Base-by-base conservation (phyloP, 2,888 invertebrate species). In the Oxyscelio sp. region DNA sequence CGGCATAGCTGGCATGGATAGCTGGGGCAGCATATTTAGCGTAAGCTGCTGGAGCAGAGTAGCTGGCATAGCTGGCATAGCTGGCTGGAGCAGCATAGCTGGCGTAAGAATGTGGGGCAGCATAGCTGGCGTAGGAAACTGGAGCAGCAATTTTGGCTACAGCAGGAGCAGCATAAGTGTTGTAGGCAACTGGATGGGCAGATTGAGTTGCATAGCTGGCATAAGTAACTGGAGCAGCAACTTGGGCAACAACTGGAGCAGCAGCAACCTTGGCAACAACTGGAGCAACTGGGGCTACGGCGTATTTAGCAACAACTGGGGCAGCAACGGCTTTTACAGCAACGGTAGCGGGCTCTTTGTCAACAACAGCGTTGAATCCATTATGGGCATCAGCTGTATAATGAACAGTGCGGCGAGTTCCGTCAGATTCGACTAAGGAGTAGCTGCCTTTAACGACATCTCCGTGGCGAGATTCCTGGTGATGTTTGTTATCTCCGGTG, bases 1-100 rank as follows among this genome's bases (percentile, higher is more conserved):
- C 43, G 15, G 43, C 43, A 15, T 43, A 8, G 43, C 17, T 89
- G 96, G 96, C 91, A 96, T 96, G 96, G n/a, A n/a, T n/a, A 19
- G 94, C 92, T 96, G 4, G 96, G 95, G 19, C 13, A 11, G 92
- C 97, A 97, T 92, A 84, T 8, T 9, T 34, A 11, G 34, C 9
- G 11, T 34, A 34, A 9, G 34, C 9, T 2, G 34, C 34, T 34
- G 34, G 34, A 2, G 34, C 34, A n/a, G n/a, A n/a, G n/a, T n/a
- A n/a, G n/a, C n/a, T n/a, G n/a, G 15, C 40, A 15, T 40, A 40
- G 40, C 40, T 40, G 15, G 40, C 2, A 5, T 40, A 15, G n/a
- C n/a, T n/a, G n/a, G 5, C 40, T n/a, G 40, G 40, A n/a, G 45
- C 40, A 40, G 40, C 40, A n/a, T 40, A n/a, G 2, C n/a, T 40